phyloP scores from a whole-genome alignment of 2,797 vertebrate species.

The Falco naumanni region DNA sequence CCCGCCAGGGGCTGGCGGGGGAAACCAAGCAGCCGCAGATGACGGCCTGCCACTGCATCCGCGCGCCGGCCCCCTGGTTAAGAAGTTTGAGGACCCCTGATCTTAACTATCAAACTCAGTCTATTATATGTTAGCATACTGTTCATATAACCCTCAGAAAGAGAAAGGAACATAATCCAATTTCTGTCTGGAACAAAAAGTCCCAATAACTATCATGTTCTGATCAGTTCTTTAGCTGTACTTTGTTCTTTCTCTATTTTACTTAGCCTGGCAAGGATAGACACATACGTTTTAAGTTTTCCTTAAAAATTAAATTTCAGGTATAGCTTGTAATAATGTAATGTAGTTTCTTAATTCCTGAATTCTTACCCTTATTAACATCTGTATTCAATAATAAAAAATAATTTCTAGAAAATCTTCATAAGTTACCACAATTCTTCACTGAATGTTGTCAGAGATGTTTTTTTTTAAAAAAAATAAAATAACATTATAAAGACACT shows the following conservation, averaged over 20 bases:
- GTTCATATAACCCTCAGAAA: not conserved
- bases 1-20: too few species aligned
- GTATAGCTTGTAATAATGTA: not conserved
- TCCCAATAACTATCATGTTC: not conserved
- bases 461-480: not conserved
- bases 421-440: not conserved
- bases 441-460: not conserved
- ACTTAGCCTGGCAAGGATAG: not conserved
- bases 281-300: not conserved
- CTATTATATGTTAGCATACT: not conserved
- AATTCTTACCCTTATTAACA: not conserved
- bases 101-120: not conserved
- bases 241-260: not conserved
- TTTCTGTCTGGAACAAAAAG: not conserved
- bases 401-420: not conserved
- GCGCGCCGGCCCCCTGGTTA: too few species aligned
- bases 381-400: not conserved
- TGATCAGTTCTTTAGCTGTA: not conserved
- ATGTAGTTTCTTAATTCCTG: not conserved
- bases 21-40: too few species aligned
- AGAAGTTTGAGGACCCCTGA: too few species aligned
- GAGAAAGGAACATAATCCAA: not conserved
- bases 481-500: not conserved
- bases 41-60: too few species aligned
- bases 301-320: not conserved